A percentile compares a stretch with the other conserved stretches of the same genome.
Conservation (phyloP, 2,797 vertebrate species). For the Anomalospiza imberbis region DNA sequence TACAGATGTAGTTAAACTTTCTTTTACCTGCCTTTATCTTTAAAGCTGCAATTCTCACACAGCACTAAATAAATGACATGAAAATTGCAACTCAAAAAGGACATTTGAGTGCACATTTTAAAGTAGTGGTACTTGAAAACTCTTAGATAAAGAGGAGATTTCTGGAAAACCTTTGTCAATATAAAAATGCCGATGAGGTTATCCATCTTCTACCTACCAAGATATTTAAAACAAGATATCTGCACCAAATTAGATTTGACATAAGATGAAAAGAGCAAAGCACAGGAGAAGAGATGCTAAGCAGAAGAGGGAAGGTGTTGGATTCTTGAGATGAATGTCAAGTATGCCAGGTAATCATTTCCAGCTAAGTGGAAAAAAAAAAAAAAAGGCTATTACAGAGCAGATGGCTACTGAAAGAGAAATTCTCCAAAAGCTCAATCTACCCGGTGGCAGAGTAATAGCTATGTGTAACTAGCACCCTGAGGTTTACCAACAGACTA, state of each 20-base stretch:
- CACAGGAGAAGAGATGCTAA: neutral
- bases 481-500: neutral
- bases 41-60: neutral
- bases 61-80: neutral
- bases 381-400: neutral
- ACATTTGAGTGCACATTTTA: neutral
- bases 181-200: neutral
- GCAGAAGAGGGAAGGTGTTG: neutral
- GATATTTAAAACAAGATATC: neutral
- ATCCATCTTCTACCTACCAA: neutral
- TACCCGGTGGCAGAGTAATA: neutral
- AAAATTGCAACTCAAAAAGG: neutral
- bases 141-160: neutral
- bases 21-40: neutral
- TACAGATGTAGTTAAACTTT: neutral
- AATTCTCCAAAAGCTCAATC: neutral
- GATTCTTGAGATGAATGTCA: neutral
- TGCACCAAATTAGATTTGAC: conserved; percentile 13
- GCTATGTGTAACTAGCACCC: neutral
- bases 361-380: neutral
- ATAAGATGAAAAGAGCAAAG: neutral
- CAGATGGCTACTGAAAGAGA: neutral
- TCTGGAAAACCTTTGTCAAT: neutral
- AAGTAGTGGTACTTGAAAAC: neutral
- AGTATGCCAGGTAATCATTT: conserved; percentile 16